Conservation (phyloP, 2,888 invertebrate genomes). For the Cetonia aurata region DNA sequence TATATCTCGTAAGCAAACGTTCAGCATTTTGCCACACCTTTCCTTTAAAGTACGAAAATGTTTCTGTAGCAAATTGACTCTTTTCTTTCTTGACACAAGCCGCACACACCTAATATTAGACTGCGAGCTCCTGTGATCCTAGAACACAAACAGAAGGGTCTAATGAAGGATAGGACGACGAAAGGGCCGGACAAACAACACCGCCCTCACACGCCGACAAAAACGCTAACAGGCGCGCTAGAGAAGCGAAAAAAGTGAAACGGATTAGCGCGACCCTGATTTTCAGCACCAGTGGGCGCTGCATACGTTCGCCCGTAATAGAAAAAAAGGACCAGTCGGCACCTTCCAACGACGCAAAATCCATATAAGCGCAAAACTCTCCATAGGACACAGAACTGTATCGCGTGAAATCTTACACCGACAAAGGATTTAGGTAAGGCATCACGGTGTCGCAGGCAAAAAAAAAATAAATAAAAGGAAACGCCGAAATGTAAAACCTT, state of each 20-base stretch:
- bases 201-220: no score
- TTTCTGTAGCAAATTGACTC: neutral
- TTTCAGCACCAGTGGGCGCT: neutral
- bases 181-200: conserved; percentile 8
- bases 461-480: neutral
- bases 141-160: conserved; percentile 11
- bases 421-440: conserved; percentile 10
- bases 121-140: conserved; percentile 3
- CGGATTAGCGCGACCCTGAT: conserved; percentile 3
- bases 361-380: neutral
- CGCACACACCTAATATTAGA: conserved; percentile 2
- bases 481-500: conserved; percentile 14
- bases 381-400: neutral
- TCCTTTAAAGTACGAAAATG: neutral
- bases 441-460: neutral
- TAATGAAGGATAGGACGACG: conserved; percentile 3
- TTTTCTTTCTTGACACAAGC: neutral
- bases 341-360: neutral
- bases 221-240: no score
- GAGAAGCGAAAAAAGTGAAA: neutral
- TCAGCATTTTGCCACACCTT: no score
- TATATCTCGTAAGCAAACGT: no score
- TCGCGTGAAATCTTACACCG: conserved; percentile 14
- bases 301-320: neutral
- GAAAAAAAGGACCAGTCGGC: neutral